Percentiles rank a stretch among this genome's conserved stretches.
These are phyloP conservation scores for Onychomys leucogaster DNA, from an alignment of 2,797 vertebrate species.

Conservation along the genomic window DNA sequence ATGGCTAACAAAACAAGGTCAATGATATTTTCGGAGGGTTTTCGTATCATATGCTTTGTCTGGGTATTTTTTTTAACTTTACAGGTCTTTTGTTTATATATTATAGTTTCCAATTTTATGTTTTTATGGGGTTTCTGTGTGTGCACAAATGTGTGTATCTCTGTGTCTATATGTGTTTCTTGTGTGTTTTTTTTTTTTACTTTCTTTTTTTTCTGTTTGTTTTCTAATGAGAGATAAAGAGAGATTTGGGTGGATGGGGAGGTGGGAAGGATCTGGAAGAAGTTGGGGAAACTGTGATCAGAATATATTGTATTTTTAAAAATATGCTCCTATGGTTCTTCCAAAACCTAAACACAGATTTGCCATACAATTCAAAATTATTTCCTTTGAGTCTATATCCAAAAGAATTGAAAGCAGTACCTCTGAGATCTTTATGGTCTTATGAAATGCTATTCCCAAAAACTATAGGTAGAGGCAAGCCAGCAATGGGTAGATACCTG, in stretches of 20 bases:
- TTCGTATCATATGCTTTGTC: not conserved
- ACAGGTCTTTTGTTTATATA: not conserved
- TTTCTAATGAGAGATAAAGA: not conserved
- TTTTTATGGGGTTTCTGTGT: not conserved
- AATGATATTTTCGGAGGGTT: not conserved
- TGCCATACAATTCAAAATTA: not conserved
- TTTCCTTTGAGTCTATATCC: not conserved
- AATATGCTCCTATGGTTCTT: not conserved
- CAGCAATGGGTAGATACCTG: not conserved
- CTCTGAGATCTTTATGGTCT: not conserved
- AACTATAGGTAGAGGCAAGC: not conserved
- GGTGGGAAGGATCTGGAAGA: not conserved
- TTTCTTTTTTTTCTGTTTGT: not conserved
- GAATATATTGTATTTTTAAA: not conserved
- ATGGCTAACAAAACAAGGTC: not conserved
- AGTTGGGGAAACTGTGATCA: not conserved
- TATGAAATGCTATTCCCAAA: not conserved
- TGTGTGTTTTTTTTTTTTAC: not conserved
- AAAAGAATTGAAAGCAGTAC: not conserved
- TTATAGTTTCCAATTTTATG: not conserved
- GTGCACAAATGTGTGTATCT: not conserved
- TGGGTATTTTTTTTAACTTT: not conserved
- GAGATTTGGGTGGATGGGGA: not conserved
- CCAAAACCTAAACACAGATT: not conserved
- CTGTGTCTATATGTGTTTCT: not conserved